phyloP scores from a whole-genome alignment of 1,140 invertebrate genomes.

The Anastatus disparis region DNA sequence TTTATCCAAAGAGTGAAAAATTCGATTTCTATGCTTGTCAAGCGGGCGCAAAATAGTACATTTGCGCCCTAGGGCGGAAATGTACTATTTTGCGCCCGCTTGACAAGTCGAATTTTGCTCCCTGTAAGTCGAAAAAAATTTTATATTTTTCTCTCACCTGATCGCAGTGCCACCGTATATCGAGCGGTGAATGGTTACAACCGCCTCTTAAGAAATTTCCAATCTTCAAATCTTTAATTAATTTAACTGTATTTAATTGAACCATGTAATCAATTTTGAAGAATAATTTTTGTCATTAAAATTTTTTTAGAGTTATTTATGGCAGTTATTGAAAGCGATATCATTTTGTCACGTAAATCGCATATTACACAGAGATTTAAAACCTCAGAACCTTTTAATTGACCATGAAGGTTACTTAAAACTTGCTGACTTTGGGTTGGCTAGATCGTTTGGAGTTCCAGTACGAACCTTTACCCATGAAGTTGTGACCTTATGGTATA shows the following conservation, averaged over 20 bases:
- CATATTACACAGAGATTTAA: constrained; percentile 89
- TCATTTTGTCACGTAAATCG: constrained; percentile 91
- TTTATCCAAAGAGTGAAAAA: too few relatives aligned
- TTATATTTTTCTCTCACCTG: too few relatives aligned
- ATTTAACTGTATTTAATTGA: neutral
- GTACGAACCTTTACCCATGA: constrained; percentile 90
- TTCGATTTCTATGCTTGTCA: too few relatives aligned
- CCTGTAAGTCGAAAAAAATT: too few relatives aligned
- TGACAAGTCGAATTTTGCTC: too few relatives aligned
- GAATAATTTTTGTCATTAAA: neutral
- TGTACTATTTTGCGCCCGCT: too few relatives aligned
- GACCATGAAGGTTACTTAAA: constrained; percentile 85
- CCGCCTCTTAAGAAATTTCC: too few relatives aligned
- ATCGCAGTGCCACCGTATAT: too few relatives aligned
- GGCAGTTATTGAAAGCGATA: constrained; percentile 90
- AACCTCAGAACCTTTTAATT: constrained; percentile 91
- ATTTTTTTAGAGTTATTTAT: constrained; percentile 81
- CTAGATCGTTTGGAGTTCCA: constrained; percentile 84
- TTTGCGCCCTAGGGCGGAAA: too few relatives aligned
- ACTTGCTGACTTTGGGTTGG: constrained; percentile 91
- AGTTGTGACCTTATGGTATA: constrained; percentile 97
- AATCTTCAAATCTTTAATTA: neutral
- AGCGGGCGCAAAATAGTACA: too few relatives aligned
- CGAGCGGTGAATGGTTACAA: too few relatives aligned
- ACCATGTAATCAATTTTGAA: neutral